phyloP scores from a whole-genome alignment of 1,140 invertebrate genomes.

The Drosophila lini region DNA sequence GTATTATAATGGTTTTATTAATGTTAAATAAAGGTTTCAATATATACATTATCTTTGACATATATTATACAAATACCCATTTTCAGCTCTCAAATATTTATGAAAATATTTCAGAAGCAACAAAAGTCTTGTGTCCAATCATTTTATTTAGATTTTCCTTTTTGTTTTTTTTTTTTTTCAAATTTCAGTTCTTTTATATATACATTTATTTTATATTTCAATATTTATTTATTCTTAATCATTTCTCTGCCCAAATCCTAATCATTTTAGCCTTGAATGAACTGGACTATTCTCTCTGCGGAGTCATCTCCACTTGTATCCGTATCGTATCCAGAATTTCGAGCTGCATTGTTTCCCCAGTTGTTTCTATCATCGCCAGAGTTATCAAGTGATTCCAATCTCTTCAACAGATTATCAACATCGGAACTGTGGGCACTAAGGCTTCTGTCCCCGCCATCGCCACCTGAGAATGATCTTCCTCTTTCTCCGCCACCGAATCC shows the following conservation, averaged over 20 bases:
- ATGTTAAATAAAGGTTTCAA: background rate
- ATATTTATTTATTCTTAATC: background rate
- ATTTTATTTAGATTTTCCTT: background rate
- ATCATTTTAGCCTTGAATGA: background rate
- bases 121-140: background rate
- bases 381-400: constrained; percentile 20
- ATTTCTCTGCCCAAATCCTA: too few relatives aligned
- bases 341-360: constrained; percentile 2
- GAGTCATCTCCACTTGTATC: constrained; percentile 9
- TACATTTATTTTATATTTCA: background rate
- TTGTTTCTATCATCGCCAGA: constrained; percentile 8
- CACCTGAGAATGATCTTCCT: background rate
- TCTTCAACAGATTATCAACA: constrained; percentile 16
- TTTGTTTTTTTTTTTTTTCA: background rate
- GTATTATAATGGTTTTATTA: background rate
- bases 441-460: background rate
- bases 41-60: background rate
- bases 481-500: background rate
- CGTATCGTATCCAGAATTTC: constrained; percentile 7
- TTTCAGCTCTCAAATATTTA: background rate
- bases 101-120: background rate
- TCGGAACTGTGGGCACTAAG: constrained; percentile 11
- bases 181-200: background rate
- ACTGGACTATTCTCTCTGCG: background rate
- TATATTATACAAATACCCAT: background rate